Base-by-base conservation (phyloP, 2,888 invertebrate species). In the Xylota sylvarum region DNA sequence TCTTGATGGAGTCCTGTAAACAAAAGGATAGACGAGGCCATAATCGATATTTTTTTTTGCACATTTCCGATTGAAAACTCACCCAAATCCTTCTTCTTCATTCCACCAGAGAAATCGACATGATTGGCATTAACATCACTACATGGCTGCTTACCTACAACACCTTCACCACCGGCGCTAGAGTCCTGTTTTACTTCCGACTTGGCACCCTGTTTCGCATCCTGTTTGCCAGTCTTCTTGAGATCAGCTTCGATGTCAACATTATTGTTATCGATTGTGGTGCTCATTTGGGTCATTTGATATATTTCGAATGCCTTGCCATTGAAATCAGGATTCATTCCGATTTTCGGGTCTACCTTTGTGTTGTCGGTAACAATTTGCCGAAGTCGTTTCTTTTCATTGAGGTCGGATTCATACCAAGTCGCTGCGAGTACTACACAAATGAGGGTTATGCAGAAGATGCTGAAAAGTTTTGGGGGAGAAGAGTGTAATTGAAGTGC, bases 391-490 rank as follows among this genome's bases (percentile, higher is more conserved):
- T 89, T 89, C 5, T 87, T 88, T 40, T 89, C 88, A 70, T 90
- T 91, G 17, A 94, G 90, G 83, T 93, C 93, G 43, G 94, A 93
- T 89, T 96, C 96, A 91, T 95, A 95, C 46, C 95, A 90, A 0
- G 96, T 95, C 67, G 95, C 90, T 93, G 95, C 95, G 89, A 96
- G 91, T 7, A 94, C 89, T 0, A 93, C 88, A 14, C 70, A 73
- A 1, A 65, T 12, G 14, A 94, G 93, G 9, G 93, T 88, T 5
- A 93, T n/a, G n/a, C 67, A 92, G 55, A 94, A 93, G 2, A 94
- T 93, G 85, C 95, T 95, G 93, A 50, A 92, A 90, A 65, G 58
- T 27, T 3, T 3, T 2, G 23, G 23, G 83, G 73, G 52, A n/a
- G 12, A n/a, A n/a, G 23, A 23, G 9, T 50, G 7, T 27, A 23